Base-by-base conservation (phyloP, 2,888 invertebrate genomes). In the Chalcis sispes region DNA sequence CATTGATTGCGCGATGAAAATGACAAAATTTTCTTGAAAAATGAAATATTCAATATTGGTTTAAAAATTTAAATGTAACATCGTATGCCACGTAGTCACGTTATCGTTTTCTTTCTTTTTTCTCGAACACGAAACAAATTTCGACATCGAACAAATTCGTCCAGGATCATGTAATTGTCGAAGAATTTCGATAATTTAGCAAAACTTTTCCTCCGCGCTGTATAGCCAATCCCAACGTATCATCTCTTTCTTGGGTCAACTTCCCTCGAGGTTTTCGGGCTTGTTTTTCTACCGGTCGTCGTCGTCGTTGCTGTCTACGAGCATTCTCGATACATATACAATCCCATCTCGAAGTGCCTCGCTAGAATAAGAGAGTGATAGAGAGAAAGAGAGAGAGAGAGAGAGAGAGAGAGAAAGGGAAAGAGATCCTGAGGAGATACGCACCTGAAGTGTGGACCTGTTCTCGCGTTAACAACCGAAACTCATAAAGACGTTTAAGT, bases 401-500 rank as follows among this genome's bases (percentile, higher is more conserved):
- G 54, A 15, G 18, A 32, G 48, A 48, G 32, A 27, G 32, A 20
- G 36, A 3, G 46, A 48, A 29, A 29, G 27, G n/a, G 25, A 62
- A 27, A 59, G 25, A 75, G 64, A 70, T 75, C 36, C 61, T 54
- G 61, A 23, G 18, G 20, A 83, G 83, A 83, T 83, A 82, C 69
- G 72, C 72, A 54, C 66, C 64, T 71, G 50, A 65, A 72, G 66
- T 73, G 80, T 79, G 71, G 80, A 81, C 85, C 85, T 85, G 85
- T 83, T 86, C 81, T 82, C 85, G 83, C 86, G 87, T 88, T 87
- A 87, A 88, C 86, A 87, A 86, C 85, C 86, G 82, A 86, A 86
- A 86, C 86, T 87, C 86, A 88, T 88, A 88, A 88, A 88, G 87
- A 87, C 86, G 83, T 87, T 87, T 85, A 86, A 86, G 84, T 85